Evolutionary conservation across 2,113 vertebrate genomes (phyloP), one percentile per base, ranked within the genome.

Genomic region (Merops nubicus): DNA sequence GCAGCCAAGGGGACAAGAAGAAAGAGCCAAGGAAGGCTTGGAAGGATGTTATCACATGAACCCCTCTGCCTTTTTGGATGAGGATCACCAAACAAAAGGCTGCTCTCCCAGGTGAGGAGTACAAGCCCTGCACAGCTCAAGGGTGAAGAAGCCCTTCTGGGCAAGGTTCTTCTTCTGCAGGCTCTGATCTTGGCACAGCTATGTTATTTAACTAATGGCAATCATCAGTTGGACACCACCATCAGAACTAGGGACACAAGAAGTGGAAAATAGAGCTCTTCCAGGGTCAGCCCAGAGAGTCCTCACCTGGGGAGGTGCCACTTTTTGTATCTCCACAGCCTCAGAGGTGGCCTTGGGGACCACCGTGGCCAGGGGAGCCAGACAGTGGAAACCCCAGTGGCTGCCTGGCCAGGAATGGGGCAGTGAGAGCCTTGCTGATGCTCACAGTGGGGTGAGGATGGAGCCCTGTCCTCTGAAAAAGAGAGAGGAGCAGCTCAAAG

Each of bases 311-410:
- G 25, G 62, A 88, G 22, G 34, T 45, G 34, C 50, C 6, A 3
- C 34, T n/a, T 74, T 40, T 45, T n/a, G n/a, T n/a, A n/a, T n/a
- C n/a, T n/a, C n/a, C 2, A 0, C 19, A 47, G 38, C 38, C 36
- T 47, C 0, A 2, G 4, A 2, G 4, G 38, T 59, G 74, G 25
- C 13, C 53, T 28, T 23, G 1, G 40, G 34, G 47, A 67, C 19
- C 38, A 40, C n/a, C 7, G 1, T 2, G 1, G 60, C 70, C 0
- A 2, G 23, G 38, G n/a, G 43, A 75, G 29, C 62, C 68, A 28
- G 15, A 9, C 2, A 17, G 64, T 6, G 36, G 68, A 14, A 38
- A 68, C 15, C 18, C 15, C 11, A 9, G 28, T 17, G 9, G 28
- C 7, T 38, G 43, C 57, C 43, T 36, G 17, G 19, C 54, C 17